Evolutionary conservation across 2,797 vertebrate species (phyloP), one percentile per base, ranked within the genome.

Genomic region (Artibeus jamaicensis): DNA sequence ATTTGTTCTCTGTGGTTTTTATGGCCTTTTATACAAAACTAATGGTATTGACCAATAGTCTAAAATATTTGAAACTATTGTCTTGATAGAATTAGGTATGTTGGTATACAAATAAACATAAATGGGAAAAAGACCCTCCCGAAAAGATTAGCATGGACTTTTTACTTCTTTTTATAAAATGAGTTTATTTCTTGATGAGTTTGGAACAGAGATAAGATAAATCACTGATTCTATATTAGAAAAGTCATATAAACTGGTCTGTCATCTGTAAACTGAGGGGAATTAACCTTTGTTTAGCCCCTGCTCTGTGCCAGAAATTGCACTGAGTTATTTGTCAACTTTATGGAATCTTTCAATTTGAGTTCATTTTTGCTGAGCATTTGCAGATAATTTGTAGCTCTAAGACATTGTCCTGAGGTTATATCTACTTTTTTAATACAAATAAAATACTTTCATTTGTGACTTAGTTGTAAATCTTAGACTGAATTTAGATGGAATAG

Each of bases 61-160:
- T 84, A 74, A 95, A 95, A 71, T 93, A 82, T 55, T 84, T 77
- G 42, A 87, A 82, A 44, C 18, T 88, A 85, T 82, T 92, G 34
- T 50, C 42, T 73, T 87, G 18, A 39, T 39, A 87, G 46, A 91
- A 65, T 84, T 5, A 42, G 22, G 3, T 82, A 74, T 44, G 1
- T 81, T 93, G 57, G 34, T 67, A 0, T 87, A 67, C 14, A 57
- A 90, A 76, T 73, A 73, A 74, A 74, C 34, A 46, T 59, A 70
- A 94, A 50, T 39, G 44, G 10, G 22, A 65, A 32, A 26, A n/a
- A 55, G 67, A 29, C 1, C 14, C 8, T 84, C 5, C 2, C 79
- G 62, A 78, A 93, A 94, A 91, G 73, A 50, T 57, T 90, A 19
- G 3, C 44, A 21, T 39, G 11, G 3, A 24, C 42, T 57, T 62